Evolutionary conservation across 35 echinoderm and acorn worm genomes (phyloP), one percentile per base, ranked within the genome.

Genomic region (Heliocidaris erythrogramma): DNA sequence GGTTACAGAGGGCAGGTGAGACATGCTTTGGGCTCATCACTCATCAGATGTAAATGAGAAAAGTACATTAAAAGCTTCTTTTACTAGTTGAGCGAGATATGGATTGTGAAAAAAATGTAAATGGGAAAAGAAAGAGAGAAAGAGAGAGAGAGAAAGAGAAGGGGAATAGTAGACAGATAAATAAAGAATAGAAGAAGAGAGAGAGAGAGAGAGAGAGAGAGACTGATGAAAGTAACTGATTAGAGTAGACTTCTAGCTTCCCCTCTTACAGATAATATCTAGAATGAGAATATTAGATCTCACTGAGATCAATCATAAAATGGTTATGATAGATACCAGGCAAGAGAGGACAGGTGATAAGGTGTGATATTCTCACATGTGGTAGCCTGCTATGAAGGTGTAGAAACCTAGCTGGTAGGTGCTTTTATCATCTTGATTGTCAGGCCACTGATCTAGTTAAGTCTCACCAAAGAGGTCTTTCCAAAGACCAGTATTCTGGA

Each of bases 301-400:
- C 65, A 27, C 35, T 42, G 18, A 78, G 18, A 78, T n/a, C 65
- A 78, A 78, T 78, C 18, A 27, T 78, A 8, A 14, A 13, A 56
- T 56, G 14, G 9, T 56, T 56, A 12, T 56, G 7, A 56, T 56
- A 56, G 10, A 56, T 56, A 56, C 52, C 52, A 56, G 52, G 65
- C 3, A 0, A 78, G 65, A 78, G 65, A 78, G 65, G 21, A 78
- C 65, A 78, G 65, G 65, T 78, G 65, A 78, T 78, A 78, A 27
- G 65, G 65, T 78, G 65, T 78, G 65, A 78, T 78, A n/a, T 78
- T 78, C 65, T n/a, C 65, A 78, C 65, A 78, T 78, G 17, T 78
- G 65, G 21, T 7, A 78, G 27, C 65, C 65, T 78, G 4, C 65
- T 78, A 21, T 78, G 27, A 78, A 78, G 65, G 65, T 78, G 65